These are phyloP conservation scores for Diabrotica undecimpunctata DNA, from an alignment of 1,140 invertebrate genomes.

Conservation along the genomic window DNA sequence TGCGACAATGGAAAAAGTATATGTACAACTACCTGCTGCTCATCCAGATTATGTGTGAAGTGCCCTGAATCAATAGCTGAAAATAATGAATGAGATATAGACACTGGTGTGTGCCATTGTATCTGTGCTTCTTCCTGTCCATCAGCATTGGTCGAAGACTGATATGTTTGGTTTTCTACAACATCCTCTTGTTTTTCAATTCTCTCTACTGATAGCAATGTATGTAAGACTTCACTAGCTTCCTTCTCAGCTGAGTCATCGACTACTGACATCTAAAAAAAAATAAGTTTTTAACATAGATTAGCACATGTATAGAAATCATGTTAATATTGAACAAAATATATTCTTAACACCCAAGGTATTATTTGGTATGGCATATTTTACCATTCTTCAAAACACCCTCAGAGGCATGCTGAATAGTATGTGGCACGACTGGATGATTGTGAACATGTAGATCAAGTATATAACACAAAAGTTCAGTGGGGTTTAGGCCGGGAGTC, in stretches of 20 bases:
- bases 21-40: conserved; percentile 41
- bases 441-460: no score
- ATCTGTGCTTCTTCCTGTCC: conserved; percentile 51
- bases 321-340: no score
- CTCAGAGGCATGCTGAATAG: no score
- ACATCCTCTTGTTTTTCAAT: conserved; percentile 53
- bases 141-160: conserved; percentile 42
- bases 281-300: background rate
- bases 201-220: conserved; percentile 59
- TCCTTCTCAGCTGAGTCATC: conserved; percentile 57
- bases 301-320: background rate
- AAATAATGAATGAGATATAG: conserved; percentile 45
- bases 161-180: conserved; percentile 34
- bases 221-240: conserved; percentile 63
- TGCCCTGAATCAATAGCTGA: conserved; percentile 42
- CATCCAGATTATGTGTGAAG: conserved; percentile 42
- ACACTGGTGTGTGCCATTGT: conserved; percentile 58
- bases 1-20: conserved; percentile 5
- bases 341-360: no score
- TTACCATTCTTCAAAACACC: no score
- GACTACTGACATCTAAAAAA: conserved; percentile 41
- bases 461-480: no score
- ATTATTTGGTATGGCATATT: no score
- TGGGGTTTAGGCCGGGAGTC: no score
- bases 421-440: no score